phyloP scores from a whole-genome alignment of 37 sponge, comb jelly and placozoan species.

The Corticium candelabrum region DNA sequence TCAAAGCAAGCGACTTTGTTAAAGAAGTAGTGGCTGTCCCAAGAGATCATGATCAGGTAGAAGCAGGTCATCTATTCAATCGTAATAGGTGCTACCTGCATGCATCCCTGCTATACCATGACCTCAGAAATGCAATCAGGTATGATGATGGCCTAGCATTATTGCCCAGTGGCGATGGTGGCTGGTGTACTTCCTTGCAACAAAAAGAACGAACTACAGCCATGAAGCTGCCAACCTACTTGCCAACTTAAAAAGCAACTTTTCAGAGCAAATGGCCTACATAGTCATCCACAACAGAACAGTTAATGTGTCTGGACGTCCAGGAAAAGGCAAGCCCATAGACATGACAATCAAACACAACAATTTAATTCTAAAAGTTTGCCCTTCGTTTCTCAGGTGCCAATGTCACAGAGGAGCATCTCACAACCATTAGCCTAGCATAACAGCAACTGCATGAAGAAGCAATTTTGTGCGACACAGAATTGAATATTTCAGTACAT shows the following conservation, averaged over 20 bases:
- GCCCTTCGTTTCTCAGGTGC: neutral
- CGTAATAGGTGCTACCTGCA: neutral
- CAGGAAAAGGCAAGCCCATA: slow-evolving; percentile 22
- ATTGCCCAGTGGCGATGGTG: slow-evolving; percentile 16
- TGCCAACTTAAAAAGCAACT: slow-evolving; percentile 7
- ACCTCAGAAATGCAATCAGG: neutral
- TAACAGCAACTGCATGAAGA: neutral
- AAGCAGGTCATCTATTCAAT: neutral
- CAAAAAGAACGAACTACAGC: slow-evolving; percentile 7
- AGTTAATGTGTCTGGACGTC: slow-evolving; percentile 17
- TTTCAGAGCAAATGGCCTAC: slow-evolving; percentile 23
- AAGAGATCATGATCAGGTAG: neutral
- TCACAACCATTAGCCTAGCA: neutral
- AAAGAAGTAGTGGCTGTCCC: neutral
- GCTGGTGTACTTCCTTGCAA: slow-evolving; percentile 9
- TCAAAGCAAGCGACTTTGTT: slow-evolving; percentile 10
- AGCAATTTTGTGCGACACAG: neutral
- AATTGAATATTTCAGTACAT: neutral
- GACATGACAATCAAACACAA: neutral
- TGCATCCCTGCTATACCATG: slow-evolving; percentile 6
- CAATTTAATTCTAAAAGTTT: neutral
- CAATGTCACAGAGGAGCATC: neutral
- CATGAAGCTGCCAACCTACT: slow-evolving; percentile 6
- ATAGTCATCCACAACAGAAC: slow-evolving; percentile 18
- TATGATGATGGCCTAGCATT: slow-evolving; percentile 17